Evolutionary conservation across 1,140 invertebrate genomes (phyloP).

Genomic region (Gyrodactylus salaris): DNA sequence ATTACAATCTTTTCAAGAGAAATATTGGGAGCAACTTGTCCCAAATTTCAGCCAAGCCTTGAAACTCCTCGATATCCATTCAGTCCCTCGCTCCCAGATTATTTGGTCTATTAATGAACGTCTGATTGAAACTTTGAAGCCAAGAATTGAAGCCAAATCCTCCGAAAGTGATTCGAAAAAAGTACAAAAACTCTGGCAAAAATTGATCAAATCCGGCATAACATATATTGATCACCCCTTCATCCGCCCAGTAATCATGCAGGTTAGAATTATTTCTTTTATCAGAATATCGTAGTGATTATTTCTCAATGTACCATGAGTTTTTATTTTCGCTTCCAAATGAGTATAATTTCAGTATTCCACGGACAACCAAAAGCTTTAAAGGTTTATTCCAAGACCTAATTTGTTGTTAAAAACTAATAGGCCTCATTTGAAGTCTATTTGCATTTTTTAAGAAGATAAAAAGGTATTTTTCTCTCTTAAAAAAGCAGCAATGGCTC

Average conservation of each 20-base stretch:
- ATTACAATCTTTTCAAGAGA: not conserved
- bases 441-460: too few relatives aligned
- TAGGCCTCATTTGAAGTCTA: too few relatives aligned
- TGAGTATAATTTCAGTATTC: too few relatives aligned
- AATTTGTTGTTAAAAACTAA: too few relatives aligned
- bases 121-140: not conserved
- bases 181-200: slow-evolving; percentile 2
- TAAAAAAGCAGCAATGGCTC: too few relatives aligned
- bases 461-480: too few relatives aligned
- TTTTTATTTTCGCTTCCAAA: too few relatives aligned
- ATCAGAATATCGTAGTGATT: not conserved
- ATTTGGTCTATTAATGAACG: not conserved
- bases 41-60: not conserved
- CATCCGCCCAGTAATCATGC: slow-evolving; percentile 1
- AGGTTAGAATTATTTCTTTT: not conserved
- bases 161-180: not conserved
- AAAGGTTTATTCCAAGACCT: too few relatives aligned
- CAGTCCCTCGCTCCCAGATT: not conserved
- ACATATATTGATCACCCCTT: slow-evolving; percentile 2
- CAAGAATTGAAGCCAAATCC: not conserved
- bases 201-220: not conserved
- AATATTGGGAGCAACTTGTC: not conserved
- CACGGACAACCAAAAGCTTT: too few relatives aligned
- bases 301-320: too few relatives aligned
- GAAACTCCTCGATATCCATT: not conserved